Evolutionary conservation across 2,888 invertebrate species (phyloP), one percentile per base, ranked within the genome.

Genomic region (Andrena dorsata): DNA sequence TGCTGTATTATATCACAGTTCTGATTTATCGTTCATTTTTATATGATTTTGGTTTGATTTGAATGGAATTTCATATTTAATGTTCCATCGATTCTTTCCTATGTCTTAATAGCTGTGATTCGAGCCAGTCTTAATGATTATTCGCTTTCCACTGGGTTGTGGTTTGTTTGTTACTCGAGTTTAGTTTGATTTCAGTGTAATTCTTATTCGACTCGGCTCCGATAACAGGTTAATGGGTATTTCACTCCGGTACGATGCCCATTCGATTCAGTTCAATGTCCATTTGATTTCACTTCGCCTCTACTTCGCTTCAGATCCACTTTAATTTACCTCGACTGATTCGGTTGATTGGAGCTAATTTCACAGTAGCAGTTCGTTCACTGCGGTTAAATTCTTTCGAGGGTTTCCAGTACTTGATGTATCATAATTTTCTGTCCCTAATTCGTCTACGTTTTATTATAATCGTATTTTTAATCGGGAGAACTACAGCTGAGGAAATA

Each of bases 261-360:
- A 60, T 60, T 60, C 30, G 30, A 60, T 51, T 32, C 6, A 16
- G 6, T 49, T 72, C 49, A 49, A 61, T 23, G 6, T 32, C 23
- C 6, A 63, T 63, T 63, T 20, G 49, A 60, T 30, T 60, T 60
- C 30, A 23, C 28, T 58, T 58, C 56, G 13, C 13, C 28, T 41
- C 3, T n/a, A 16, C 41, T 56, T 56, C 56, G 56, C 56, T 56
- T 56, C 56, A 26, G 23, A 23, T 56, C 56, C 10, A 56, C 56
- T 56, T 23, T 56, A 56, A 56, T 56, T 56, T 56, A 56, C 23
- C 56, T 56, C 23, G 56, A 56, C 56, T 56, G 56, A 41, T 35
- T n/a, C 56, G 26, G 41, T 28, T 6, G n/a, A 58, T 26, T 69
- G 8, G n/a, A 32, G 56, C 26, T 53, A 68, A 23, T 41, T 13